Conservation (phyloP, 2,113 vertebrate species). For the Lota lota region DNA sequence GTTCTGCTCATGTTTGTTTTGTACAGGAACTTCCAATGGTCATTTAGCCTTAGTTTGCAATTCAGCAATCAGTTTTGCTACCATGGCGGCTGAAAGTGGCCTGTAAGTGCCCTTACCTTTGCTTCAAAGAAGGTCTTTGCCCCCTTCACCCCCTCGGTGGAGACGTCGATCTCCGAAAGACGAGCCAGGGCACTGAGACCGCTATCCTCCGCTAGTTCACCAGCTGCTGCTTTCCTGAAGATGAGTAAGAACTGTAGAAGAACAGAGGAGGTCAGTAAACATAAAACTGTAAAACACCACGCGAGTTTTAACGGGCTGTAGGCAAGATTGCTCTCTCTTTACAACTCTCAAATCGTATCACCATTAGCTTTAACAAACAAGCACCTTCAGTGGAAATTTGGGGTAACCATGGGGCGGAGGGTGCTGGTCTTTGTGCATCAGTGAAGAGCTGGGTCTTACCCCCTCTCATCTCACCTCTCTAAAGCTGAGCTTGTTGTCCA, state of each 20-base stretch:
- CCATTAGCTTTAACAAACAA: not conserved
- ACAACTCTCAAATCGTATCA: not conserved
- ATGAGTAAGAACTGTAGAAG: constrained; percentile 88
- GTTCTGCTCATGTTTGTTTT: no score
- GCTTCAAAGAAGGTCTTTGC: constrained; percentile 96
- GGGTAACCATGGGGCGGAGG: no score
- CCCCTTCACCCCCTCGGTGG: constrained; percentile 90
- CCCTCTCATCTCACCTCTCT: constrained; percentile 78
- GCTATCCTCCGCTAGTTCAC: constrained; percentile 89
- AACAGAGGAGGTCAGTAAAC: not conserved
- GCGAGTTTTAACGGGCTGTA: no score
- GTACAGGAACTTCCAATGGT: no score
- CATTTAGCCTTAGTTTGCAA: no score
- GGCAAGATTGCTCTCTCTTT: no score
- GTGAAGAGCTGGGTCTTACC: not conserved
- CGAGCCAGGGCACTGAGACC: constrained; percentile 84
- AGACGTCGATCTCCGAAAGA: constrained; percentile 93
- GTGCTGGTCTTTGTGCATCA: no score
- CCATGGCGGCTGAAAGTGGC: no score
- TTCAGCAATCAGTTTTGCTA: no score
- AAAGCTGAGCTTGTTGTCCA: constrained; percentile 92
- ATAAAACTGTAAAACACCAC: no score
- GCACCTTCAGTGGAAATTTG: no score
- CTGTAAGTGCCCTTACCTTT: constrained; percentile 78
- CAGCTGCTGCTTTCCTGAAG: constrained; percentile 90